These are phyloP conservation scores for Magallana nippona DNA, from an alignment of 2,888 invertebrate species.

Conservation along the genomic window DNA sequence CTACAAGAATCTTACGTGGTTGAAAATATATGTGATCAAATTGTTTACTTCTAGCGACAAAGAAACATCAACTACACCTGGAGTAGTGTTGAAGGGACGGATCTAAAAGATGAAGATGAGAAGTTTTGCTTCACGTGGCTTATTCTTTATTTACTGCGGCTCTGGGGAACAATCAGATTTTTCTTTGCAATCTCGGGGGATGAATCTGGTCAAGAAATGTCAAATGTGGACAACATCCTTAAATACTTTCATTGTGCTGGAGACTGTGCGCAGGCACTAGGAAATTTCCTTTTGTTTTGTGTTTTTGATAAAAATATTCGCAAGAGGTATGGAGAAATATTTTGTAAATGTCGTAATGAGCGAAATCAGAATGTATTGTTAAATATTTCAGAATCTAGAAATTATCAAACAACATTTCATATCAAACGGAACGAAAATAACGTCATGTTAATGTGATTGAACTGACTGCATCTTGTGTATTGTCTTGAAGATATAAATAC, in stretches of 20 bases:
- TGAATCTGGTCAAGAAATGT: neutral
- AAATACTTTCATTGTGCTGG: slow-evolving; percentile 53
- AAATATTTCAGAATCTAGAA: neutral
- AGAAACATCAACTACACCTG: slow-evolving; percentile 21
- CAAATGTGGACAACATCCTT: slow-evolving; percentile 25
- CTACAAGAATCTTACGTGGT: neutral
- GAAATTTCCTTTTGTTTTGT: slow-evolving; percentile 56
- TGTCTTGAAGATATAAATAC: too few species aligned
- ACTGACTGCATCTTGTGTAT: too few species aligned
- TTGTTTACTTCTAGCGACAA: slow-evolving; percentile 9
- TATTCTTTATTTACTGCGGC: slow-evolving; percentile 50
- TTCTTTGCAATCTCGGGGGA: slow-evolving; percentile 19
- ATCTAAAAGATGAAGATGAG: slow-evolving; percentile 53
- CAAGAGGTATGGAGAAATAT: neutral
- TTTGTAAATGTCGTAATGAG: neutral
- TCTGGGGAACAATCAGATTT: slow-evolving; percentile 58
- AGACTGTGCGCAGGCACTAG: slow-evolving; percentile 53
- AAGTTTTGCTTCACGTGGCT: slow-evolving; percentile 55
- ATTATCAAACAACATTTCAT: too few species aligned
- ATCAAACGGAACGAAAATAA: too few species aligned
- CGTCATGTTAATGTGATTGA: too few species aligned
- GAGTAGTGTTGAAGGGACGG: slow-evolving; percentile 40
- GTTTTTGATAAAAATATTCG: slow-evolving; percentile 50
- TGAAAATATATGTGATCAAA: neutral
- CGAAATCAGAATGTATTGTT: neutral